Evolutionary conservation across 2,888 invertebrate genomes (phyloP).

Genomic region (Drosophila anceps): DNA sequence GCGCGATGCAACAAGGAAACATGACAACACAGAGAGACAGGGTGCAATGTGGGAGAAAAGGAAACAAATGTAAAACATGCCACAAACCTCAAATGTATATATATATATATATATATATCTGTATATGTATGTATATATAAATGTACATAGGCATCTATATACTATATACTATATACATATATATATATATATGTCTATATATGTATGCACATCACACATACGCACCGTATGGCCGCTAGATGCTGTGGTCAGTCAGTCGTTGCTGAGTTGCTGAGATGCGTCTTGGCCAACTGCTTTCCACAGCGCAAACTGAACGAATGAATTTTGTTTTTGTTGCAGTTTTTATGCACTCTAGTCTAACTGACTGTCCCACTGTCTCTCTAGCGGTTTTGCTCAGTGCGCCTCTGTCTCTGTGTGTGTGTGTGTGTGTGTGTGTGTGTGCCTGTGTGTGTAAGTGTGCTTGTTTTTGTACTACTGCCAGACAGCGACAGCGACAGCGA

Average conservation of each 20-base stretch:
- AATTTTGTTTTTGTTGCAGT: conserved; percentile 64
- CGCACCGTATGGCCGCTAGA: conserved; percentile 35
- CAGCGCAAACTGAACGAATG: conserved; percentile 64
- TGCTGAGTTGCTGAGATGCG: conserved; percentile 50
- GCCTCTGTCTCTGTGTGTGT: not conserved
- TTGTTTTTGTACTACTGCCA: conserved; percentile 50
- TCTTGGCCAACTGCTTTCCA: conserved; percentile 72
- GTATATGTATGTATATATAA: not conserved
- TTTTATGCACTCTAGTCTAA: conserved; percentile 40
- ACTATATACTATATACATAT: not conserved
- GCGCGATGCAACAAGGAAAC: conserved; percentile 18
- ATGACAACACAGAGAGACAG: conserved; percentile 6
- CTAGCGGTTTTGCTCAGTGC: conserved; percentile 7
- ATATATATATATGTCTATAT: not conserved
- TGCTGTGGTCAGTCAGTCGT: conserved; percentile 51
- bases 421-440: not conserved
- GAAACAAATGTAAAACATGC: conserved; percentile 34
- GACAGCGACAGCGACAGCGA: conserved; percentile 48
- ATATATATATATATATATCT: not conserved
- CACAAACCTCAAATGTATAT: conserved; percentile 27
- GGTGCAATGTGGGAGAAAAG: conserved; percentile 11
- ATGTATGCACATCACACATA: conserved; percentile 34
- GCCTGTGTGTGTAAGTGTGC: not conserved
- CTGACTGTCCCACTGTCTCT: conserved; percentile 25
- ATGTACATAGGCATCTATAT: no score